A percentile compares a stretch with the other conserved stretches of the same genome.
These are phyloP conservation scores for Pedionomus torquatus DNA, from an alignment of 2,113 vertebrate species.

Conservation along the genomic window DNA sequence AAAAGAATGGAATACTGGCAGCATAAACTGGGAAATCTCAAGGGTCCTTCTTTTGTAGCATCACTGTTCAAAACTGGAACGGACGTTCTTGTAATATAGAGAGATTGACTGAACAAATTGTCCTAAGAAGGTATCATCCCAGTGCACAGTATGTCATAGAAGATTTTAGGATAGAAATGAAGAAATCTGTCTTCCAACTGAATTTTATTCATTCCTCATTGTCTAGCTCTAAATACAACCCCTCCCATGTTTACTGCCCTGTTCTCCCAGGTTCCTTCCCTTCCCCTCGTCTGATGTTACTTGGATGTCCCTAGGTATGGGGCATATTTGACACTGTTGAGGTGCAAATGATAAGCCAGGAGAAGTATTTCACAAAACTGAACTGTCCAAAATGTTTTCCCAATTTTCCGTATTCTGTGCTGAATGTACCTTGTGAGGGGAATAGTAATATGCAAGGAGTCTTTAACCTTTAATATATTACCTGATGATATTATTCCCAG, in stretches of 20 bases:
- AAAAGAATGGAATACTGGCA: neutral
- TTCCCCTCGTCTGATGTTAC: neutral
- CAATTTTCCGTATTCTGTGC: neutral
- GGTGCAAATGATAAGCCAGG: neutral
- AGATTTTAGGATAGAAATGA: neutral
- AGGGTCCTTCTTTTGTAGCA: neutral
- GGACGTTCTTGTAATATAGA: neutral
- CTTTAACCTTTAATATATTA: neutral
- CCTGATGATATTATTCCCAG: neutral
- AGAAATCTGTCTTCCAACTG: neutral
- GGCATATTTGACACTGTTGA: neutral
- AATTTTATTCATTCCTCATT: neutral
- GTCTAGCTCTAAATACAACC: neutral
- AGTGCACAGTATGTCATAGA: fast-evolving
- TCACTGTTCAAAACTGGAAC: neutral
- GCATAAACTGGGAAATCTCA: neutral
- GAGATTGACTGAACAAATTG: neutral
- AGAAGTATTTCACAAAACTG: neutral
- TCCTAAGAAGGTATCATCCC: neutral
- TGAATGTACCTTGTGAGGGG: neutral
- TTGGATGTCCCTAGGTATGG: neutral
- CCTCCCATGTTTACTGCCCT: neutral
- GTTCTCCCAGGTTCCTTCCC: neutral
- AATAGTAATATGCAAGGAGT: neutral
- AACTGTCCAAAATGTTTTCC: neutral